Evolutionary conservation across 2,888 invertebrate species (phyloP).

Genomic region (Trachelus stipa): DNA sequence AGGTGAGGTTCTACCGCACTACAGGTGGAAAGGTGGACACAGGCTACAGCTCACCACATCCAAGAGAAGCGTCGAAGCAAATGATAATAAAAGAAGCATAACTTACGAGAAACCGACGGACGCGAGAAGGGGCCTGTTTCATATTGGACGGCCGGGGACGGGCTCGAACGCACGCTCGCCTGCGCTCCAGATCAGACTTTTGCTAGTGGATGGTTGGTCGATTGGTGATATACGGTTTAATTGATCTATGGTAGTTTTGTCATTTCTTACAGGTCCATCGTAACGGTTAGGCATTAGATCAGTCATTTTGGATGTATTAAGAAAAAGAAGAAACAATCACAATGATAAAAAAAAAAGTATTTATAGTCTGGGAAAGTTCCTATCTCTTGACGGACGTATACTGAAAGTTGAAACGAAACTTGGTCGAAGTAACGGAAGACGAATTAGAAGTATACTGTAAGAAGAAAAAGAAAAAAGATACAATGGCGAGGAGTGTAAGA

Average conservation of each 20-base stretch:
- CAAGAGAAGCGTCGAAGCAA: slow-evolving; percentile 66
- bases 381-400: slow-evolving; percentile 20
- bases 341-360: neutral
- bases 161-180: slow-evolving; percentile 60
- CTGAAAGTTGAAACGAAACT: slow-evolving; percentile 20
- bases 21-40: slow-evolving; percentile 13
- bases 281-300: neutral
- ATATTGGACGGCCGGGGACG: slow-evolving; percentile 50
- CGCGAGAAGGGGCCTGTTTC: slow-evolving; percentile 57
- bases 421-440: slow-evolving; percentile 7
- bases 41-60: slow-evolving; percentile 52
- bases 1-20: slow-evolving; percentile 19
- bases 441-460: neutral
- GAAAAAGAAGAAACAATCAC: neutral
- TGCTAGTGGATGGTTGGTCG: slow-evolving; percentile 42
- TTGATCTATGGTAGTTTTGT: neutral
- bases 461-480: neutral
- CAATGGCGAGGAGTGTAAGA: neutral
- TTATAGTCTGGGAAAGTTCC: slow-evolving; percentile 9
- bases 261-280: slow-evolving; percentile 1
- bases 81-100: slow-evolving; percentile 68
- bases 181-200: slow-evolving; percentile 61
- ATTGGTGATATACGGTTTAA: slow-evolving; percentile 14
- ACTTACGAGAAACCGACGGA: slow-evolving; percentile 66
- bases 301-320: neutral